Conservation (phyloP, 23 tunicate species). For the Phallusia fumigata region DNA sequence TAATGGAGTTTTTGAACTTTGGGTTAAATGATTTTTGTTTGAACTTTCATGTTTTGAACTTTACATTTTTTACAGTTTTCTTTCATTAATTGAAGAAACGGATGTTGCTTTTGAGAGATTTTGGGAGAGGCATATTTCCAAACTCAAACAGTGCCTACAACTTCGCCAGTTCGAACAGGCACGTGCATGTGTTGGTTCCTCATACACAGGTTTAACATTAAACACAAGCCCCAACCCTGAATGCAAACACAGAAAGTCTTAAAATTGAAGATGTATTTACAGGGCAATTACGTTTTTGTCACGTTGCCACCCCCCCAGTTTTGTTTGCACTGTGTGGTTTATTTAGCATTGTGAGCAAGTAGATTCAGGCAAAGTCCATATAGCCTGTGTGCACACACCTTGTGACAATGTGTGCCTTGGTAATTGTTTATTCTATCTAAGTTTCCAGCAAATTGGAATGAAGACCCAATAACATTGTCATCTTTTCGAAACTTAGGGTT, state of each 20-base stretch:
- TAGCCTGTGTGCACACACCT: too few species aligned
- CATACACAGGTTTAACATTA: background rate
- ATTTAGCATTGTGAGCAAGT: background rate
- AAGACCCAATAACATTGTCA: too few species aligned
- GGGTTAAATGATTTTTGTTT: too few species aligned
- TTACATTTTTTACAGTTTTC: constrained; percentile 35
- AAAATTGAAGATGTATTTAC: background rate
- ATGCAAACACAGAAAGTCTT: background rate
- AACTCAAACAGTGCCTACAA: constrained; percentile 53
- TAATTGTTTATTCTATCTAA: too few species aligned
- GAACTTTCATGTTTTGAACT: too few species aligned
- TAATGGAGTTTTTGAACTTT: too few species aligned
- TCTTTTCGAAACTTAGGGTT: too few species aligned
- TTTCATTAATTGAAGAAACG: constrained; percentile 39
- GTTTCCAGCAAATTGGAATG: too few species aligned
- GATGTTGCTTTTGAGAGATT: constrained; percentile 52
- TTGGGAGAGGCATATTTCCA: constrained; percentile 46
- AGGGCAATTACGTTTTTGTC: background rate
- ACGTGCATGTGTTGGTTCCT: background rate
- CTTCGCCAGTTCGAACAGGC: constrained; percentile 71
- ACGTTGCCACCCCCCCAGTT: background rate
- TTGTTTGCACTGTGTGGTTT: background rate
- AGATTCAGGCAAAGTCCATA: too few species aligned
- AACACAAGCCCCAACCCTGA: background rate
- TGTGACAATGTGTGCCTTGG: too few species aligned